Evolutionary conservation across 2,797 vertebrate species (phyloP).

Genomic region (Nothura maculosa): DNA sequence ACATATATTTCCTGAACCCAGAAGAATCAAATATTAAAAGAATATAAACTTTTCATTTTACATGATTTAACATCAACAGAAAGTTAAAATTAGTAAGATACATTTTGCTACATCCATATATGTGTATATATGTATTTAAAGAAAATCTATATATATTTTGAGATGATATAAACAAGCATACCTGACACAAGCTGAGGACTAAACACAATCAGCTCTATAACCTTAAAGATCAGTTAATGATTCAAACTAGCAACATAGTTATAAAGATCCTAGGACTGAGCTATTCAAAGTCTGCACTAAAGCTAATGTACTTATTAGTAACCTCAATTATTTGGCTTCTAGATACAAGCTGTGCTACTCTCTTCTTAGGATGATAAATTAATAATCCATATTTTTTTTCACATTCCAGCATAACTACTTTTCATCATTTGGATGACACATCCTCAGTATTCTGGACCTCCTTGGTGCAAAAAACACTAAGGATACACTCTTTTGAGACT

Average conservation of each 20-base stretch:
- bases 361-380: not conserved
- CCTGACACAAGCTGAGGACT: not conserved
- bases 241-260: not conserved
- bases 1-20: not conserved
- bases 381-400: not conserved
- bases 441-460: accelerated
- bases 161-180: not conserved
- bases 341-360: not conserved
- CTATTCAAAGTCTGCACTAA: not conserved
- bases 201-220: not conserved
- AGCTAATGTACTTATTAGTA: not conserved
- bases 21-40: not conserved
- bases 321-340: not conserved
- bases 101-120: not conserved
- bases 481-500: accelerated
- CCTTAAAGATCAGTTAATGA: not conserved
- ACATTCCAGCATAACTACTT: not conserved
- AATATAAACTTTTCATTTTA: not conserved
- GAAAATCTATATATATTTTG: not conserved
- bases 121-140: accelerated
- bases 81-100: not conserved
- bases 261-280: not conserved
- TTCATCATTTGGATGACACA: not conserved
- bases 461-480: accelerated
- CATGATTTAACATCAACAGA: not conserved